Evolutionary conservation across 64 coral and sea anemone species (phyloP), one percentile per base, ranked within the genome.

Genomic region (Porites lutea): DNA sequence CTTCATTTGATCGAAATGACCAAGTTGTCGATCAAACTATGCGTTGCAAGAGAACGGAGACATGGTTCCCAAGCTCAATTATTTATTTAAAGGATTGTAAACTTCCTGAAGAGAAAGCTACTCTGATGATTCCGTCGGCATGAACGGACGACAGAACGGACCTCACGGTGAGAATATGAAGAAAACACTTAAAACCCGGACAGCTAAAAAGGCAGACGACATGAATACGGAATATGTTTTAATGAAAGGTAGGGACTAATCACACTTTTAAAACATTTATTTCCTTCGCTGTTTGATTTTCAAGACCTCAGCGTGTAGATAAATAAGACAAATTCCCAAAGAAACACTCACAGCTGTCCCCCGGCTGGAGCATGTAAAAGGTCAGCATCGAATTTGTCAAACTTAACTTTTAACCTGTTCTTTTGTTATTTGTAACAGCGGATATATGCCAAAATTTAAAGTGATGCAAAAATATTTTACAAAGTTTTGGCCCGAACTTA

Each of bases 211-310:
- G 62, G 4, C 8, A 69, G 6, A 19, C 0, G 47, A 4, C 47
- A 84, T 52, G 81, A 84, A 69, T 20, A n/a, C 13, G 65, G 81
- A 84, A 20, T 84, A 84, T 63, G 18, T 84, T 18, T 51, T n/a
- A 1, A 52, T 84, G 63, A 63, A 68, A 84, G 81, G 81, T 84
- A 68, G 23, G 63, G n/a, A 22, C 13, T 19, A 68, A 50, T 14
- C 16, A 4, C 16, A 2, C 5, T 76, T 19, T 19, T 8, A 44
- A 13, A 13, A 64, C 5, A 2, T 6, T 19, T 13, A n/a, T 83
- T 65, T 47, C 59, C 60, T 64, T 16, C 8, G 57, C 16, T n/a
- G 9, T 13, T 65, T 49, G 22, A 83, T 16, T 82, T 37, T 62
- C 54, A 12, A 7, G 12, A 57, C 54, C 54, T 57, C 12, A 57